These are phyloP conservation scores for Bovichtus variegatus DNA, from an alignment of 2,797 vertebrate genomes.

Conservation along the genomic window DNA sequence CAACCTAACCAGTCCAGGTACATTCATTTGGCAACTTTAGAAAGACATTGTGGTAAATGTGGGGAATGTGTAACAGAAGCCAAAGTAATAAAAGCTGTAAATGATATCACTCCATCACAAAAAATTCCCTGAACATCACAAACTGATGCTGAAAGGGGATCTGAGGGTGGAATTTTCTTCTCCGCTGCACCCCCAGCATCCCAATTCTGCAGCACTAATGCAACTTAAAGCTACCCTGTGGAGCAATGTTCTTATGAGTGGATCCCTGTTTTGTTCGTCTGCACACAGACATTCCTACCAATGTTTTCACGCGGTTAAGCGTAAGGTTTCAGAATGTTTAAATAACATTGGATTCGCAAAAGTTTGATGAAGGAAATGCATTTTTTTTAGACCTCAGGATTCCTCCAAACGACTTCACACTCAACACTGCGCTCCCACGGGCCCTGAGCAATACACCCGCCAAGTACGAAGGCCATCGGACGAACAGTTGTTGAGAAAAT, in stretches of 20 bases:
- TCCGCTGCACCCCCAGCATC: background rate
- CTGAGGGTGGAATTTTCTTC: background rate
- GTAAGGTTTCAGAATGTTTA: background rate
- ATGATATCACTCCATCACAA: slow-evolving; percentile 1
- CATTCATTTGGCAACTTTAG: slow-evolving; percentile 6
- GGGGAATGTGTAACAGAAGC: background rate
- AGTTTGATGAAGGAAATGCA: background rate
- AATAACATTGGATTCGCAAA: background rate
- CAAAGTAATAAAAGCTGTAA: slow-evolving; percentile 23
- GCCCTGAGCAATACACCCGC: no score
- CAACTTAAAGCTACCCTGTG: background rate
- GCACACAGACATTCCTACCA: background rate
- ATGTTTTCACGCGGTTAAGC: background rate
- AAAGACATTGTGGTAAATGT: slow-evolving; percentile 36
- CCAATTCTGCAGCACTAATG: background rate
- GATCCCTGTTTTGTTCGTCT: background rate
- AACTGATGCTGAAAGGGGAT: background rate
- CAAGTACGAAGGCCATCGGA: no score
- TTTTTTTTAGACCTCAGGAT: no score
- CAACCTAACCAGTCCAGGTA: slow-evolving; percentile 3
- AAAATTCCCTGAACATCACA: background rate
- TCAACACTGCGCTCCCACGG: background rate
- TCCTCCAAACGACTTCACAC: background rate
- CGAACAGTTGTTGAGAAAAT: no score
- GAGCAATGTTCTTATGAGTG: background rate